Evolutionary conservation across 2,113 vertebrate species (phyloP).

Genomic region (Promerops cafer): DNA sequence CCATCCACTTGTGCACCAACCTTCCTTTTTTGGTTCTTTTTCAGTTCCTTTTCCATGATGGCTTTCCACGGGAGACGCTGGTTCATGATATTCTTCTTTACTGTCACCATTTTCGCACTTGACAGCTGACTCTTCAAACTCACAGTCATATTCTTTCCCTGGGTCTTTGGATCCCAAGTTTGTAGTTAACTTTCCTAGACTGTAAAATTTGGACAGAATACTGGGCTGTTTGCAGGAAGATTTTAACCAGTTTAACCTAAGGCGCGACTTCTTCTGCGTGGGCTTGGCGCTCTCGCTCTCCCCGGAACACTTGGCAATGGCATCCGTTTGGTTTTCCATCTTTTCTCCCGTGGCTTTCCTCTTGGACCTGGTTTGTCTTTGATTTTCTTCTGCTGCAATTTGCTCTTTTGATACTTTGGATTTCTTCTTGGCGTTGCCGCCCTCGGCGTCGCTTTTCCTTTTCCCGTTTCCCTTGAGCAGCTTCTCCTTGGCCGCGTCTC

Average conservation of each 20-base stretch:
- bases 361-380: constrained; percentile 87
- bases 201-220: constrained; percentile 94
- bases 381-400: constrained; percentile 70
- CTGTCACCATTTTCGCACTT: constrained; percentile 40
- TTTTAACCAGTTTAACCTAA: constrained; percentile 85
- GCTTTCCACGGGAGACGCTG: background rate
- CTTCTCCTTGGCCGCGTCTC: constrained; percentile 60
- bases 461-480: constrained; percentile 78
- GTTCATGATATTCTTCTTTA: constrained; percentile 23
- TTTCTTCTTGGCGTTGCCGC: constrained; percentile 92
- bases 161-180: constrained; percentile 67
- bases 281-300: constrained; percentile 61
- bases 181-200: constrained; percentile 82
- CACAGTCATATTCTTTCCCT: constrained; percentile 56
- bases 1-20: constrained; percentile 57
- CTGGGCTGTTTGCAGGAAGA: constrained; percentile 88
- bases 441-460: constrained; percentile 89
- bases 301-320: constrained; percentile 1
- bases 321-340: constrained; percentile 51
- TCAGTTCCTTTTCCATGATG: constrained; percentile 53
- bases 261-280: constrained; percentile 80
- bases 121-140: constrained; percentile 23
- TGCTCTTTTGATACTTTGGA: constrained; percentile 81
- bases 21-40: constrained; percentile 64
- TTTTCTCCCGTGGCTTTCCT: constrained; percentile 81